Conservation (phyloP, 2,797 vertebrate species). For the Acanthurus leucopareius region DNA sequence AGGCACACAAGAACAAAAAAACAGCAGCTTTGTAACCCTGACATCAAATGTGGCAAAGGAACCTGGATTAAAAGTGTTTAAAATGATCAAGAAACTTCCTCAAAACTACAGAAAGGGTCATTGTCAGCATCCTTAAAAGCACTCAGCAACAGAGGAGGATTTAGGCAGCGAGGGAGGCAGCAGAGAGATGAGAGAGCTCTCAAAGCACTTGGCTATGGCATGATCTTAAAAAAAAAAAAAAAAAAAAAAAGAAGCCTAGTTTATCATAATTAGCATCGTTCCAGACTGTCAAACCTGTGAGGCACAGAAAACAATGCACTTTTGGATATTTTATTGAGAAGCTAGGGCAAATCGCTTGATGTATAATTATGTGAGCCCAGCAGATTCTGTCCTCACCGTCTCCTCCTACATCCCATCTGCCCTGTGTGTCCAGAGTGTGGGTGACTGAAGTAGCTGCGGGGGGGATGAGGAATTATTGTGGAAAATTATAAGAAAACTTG, state of each 20-base stretch:
- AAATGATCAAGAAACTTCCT: conserved; percentile 72
- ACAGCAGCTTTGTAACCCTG: conserved; percentile 52
- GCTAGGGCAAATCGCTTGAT: conserved; percentile 71
- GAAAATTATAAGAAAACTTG: conserved; percentile 76
- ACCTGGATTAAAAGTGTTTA: conserved; percentile 60
- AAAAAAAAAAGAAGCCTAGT: conserved; percentile 39
- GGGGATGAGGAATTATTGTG: conserved; percentile 69
- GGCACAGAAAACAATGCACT: conserved; percentile 60
- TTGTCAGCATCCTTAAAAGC: conserved; percentile 58
- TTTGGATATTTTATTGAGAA: conserved; percentile 62
- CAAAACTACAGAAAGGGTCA: conserved; percentile 44
- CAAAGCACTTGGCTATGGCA: conserved; percentile 57
- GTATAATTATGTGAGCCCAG: conserved; percentile 74
- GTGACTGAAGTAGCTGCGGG: conserved; percentile 75
- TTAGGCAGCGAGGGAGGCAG: conserved; percentile 35
- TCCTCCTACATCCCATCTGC: conserved; percentile 86
- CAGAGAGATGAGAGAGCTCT: conserved; percentile 49
- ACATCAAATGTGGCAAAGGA: conserved; percentile 56
- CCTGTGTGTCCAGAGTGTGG: conserved; percentile 82
- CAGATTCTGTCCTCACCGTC: conserved; percentile 75
- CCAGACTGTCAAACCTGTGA: conserved; percentile 59
- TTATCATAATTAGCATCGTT: conserved; percentile 73
- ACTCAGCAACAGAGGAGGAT: conserved; percentile 56
- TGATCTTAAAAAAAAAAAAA: conserved; percentile 52
- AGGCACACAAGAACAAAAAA: conserved; percentile 13